phyloP scores from a whole-genome alignment of 2,113 vertebrate species.

The Martes martes region DNA sequence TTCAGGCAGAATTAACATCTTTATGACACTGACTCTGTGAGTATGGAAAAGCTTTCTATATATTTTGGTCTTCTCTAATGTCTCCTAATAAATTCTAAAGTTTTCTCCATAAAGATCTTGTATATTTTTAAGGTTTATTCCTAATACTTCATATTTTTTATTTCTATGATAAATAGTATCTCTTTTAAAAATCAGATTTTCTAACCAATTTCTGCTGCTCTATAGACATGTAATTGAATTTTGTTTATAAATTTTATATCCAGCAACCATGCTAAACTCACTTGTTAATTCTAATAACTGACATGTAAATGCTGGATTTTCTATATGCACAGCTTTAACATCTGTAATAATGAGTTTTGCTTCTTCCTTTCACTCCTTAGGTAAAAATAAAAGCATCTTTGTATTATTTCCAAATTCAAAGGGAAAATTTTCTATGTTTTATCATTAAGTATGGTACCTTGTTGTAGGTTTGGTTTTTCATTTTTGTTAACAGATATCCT shows the following conservation, averaged over 20 bases:
- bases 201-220: not conserved
- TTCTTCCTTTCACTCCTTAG: not conserved
- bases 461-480: not conserved
- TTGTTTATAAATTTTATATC: not conserved
- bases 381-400: not conserved
- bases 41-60: not conserved
- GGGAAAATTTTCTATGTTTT: not conserved
- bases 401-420: slow-evolving; percentile 11
- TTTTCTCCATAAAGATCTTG: not conserved
- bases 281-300: slow-evolving; percentile 10
- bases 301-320: not conserved
- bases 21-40: not conserved
- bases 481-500: not conserved
- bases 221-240: not conserved
- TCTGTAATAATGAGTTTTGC: not conserved
- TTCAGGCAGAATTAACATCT: not conserved
- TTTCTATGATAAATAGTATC: not conserved
- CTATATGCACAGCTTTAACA: not conserved
- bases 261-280: not conserved
- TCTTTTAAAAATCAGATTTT: slow-evolving; percentile 15
- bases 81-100: not conserved
- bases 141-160: not conserved
- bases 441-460: not conserved
- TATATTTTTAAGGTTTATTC: not conserved
- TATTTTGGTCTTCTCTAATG: slow-evolving; percentile 17